Percentiles rank a stretch among this genome's conserved stretches.
Evolutionary conservation across 2,888 invertebrate genomes (phyloP).

Genomic region (Acleris literana): DNA sequence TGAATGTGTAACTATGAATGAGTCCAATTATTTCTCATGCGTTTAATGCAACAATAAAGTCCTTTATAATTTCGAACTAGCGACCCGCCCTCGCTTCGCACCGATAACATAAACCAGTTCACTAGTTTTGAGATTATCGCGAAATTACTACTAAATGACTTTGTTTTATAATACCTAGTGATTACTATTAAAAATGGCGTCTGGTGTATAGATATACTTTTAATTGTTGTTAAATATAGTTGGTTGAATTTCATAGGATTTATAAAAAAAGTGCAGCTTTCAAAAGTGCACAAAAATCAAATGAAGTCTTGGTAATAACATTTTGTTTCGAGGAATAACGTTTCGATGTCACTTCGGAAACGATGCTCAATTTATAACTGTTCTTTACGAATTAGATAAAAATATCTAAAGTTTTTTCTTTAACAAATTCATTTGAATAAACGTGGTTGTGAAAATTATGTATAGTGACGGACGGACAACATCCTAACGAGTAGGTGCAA

Average conservation of each 20-base stretch:
- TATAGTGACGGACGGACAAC: constrained; percentile 58
- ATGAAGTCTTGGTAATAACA: background rate
- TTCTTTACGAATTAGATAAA: constrained; percentile 57
- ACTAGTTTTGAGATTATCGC: too few species aligned
- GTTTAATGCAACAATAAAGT: too few species aligned
- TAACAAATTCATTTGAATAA: constrained; percentile 55
- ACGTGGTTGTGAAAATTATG: constrained; percentile 76
- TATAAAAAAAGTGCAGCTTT: background rate
- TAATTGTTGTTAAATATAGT: constrained; percentile 16
- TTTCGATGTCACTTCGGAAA: constrained; percentile 72
- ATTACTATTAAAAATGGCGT: constrained; percentile 15
- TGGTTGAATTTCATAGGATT: background rate
- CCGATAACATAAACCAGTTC: too few species aligned
- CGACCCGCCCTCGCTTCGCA: too few species aligned
- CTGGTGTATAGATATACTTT: constrained; percentile 5
- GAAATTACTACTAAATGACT: too few species aligned
- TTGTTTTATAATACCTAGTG: constrained; percentile 7
- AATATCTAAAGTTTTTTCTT: constrained; percentile 51
- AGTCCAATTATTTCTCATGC: too few species aligned
- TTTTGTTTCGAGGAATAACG: constrained; percentile 63
- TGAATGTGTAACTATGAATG: too few species aligned
- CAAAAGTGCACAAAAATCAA: background rate
- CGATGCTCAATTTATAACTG: constrained; percentile 75
- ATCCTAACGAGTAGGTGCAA: constrained; percentile 51
- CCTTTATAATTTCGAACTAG: too few species aligned